Percentiles rank a stretch among this genome's conserved stretches.
phyloP scores from a whole-genome alignment of 1,140 invertebrate genomes.

The Tetramorium parvispinum region DNA sequence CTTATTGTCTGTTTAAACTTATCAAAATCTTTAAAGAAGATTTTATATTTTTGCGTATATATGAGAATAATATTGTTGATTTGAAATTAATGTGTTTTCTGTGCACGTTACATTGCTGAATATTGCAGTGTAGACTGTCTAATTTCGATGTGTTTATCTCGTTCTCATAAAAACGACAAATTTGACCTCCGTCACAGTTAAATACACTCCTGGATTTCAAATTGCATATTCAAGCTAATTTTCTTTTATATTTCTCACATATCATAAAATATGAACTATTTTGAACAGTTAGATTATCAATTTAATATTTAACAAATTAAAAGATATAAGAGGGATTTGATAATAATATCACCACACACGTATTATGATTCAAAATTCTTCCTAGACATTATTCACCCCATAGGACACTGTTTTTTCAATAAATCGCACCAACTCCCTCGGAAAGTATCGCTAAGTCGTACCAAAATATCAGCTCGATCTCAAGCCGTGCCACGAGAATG shows the following conservation, averaged over 20 bases:
- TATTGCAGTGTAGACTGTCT: background rate
- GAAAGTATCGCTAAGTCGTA: slow-evolving; percentile 33
- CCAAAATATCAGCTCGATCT: slow-evolving; percentile 53
- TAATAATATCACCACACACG: background rate
- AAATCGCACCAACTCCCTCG: slow-evolving; percentile 11
- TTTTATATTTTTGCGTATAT: too few species aligned
- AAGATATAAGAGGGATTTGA: background rate
- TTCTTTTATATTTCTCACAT: background rate
- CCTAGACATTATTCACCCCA: background rate
- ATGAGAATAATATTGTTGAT: too few species aligned
- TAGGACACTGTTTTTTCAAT: background rate
- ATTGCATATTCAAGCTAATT: background rate
- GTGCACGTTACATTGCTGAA: background rate
- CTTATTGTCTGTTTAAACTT: too few species aligned
- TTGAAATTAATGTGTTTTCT: too few species aligned
- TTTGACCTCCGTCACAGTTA: background rate
- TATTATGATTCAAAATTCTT: background rate
- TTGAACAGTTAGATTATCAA: background rate
- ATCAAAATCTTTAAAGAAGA: too few species aligned
- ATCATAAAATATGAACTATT: background rate
- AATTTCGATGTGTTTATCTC: background rate
- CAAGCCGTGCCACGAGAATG: slow-evolving; percentile 12
- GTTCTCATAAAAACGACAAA: background rate
- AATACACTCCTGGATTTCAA: background rate
- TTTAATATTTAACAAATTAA: background rate